Conservation (phyloP, 2,888 invertebrate species). For the Diarsia brunnea region DNA sequence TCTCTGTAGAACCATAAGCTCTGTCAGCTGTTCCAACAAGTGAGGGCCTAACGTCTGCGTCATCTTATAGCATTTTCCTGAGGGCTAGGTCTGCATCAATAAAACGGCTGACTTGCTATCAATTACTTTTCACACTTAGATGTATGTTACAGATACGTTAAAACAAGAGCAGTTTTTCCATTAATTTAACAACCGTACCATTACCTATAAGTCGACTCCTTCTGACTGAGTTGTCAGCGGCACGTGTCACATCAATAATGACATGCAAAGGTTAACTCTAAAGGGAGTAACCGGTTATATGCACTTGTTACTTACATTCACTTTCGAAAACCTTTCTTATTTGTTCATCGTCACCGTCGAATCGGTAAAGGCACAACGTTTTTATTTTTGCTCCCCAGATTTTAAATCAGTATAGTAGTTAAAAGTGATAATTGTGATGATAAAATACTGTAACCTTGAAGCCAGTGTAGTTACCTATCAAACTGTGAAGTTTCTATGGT, state of each 20-base stretch:
- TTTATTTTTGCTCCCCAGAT: too few relatives aligned
- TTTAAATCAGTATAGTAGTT: too few relatives aligned
- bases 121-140: neutral
- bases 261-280: constrained; percentile 60
- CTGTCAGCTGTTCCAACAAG: neutral
- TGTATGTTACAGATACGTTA: neutral
- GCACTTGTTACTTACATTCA: constrained; percentile 53
- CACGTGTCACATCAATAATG: constrained; percentile 36
- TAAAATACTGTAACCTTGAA: too few relatives aligned
- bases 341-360: too few relatives aligned
- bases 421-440: too few relatives aligned
- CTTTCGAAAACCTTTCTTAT: constrained; percentile 63
- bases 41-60: neutral
- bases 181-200: neutral
- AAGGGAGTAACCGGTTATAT: constrained; percentile 59
- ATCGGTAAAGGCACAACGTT: too few relatives aligned
- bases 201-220: neutral
- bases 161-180: neutral
- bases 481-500: too few relatives aligned
- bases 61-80: neutral
- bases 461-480: too few relatives aligned
- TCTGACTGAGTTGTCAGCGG: constrained; percentile 7
- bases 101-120: neutral
- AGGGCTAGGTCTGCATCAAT: neutral
- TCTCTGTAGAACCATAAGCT: neutral